Percentiles rank a stretch among this genome's conserved stretches.
Evolutionary conservation across 2,113 vertebrate genomes (phyloP).

Genomic region (Cinclus mexicanus): DNA sequence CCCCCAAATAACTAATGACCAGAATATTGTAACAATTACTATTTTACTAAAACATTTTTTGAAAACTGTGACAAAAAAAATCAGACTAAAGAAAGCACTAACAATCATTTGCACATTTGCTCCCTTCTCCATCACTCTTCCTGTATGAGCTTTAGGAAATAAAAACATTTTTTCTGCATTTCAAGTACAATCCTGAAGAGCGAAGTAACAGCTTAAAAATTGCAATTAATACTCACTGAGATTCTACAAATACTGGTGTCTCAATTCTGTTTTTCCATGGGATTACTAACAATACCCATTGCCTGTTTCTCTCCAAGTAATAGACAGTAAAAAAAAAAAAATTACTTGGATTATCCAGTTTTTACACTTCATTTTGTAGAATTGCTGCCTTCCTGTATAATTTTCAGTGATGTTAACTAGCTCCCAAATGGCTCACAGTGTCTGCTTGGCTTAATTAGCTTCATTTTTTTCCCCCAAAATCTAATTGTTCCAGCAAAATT

Average conservation of each 20-base stretch:
- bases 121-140: background rate
- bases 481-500: background rate
- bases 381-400: conserved; percentile 10
- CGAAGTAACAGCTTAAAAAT: background rate
- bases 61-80: background rate
- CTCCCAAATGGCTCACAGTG: background rate
- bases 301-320: background rate
- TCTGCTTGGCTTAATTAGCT: background rate
- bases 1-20: background rate
- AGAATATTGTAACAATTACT: background rate
- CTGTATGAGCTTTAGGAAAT: background rate
- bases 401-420: background rate
- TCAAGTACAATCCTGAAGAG: background rate
- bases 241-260: background rate
- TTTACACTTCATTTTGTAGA: conserved; percentile 11
- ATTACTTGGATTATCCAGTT: background rate
- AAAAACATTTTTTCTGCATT: background rate
- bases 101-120: background rate
- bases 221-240: background rate
- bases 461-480: background rate
- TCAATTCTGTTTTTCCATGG: background rate
- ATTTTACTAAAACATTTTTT: background rate
- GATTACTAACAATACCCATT: background rate
- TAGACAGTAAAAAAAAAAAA: background rate
- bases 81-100: background rate